Conservation (phyloP, 2,797 vertebrate genomes). For the Tauraco hartlaubi region DNA sequence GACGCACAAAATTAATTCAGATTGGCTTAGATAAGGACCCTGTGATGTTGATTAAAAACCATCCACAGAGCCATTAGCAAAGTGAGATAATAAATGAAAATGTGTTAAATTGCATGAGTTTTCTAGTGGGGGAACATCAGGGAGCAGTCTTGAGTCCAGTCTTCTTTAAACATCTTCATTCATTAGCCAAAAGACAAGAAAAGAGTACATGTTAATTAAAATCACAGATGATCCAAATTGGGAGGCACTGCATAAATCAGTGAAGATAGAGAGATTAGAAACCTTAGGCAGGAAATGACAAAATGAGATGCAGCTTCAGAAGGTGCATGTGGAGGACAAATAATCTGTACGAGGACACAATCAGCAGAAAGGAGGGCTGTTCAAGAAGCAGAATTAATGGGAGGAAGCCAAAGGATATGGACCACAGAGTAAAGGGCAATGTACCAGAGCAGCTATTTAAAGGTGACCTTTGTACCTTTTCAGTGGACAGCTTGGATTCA, state of each 20-base stretch:
- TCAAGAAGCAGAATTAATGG: constrained; percentile 19
- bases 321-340: neutral
- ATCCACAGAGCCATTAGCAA: constrained; percentile 27
- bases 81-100: constrained; percentile 56
- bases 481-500: neutral
- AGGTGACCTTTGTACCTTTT: constrained; percentile 27
- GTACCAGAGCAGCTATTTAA: constrained; percentile 7
- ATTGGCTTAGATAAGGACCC: constrained; percentile 42
- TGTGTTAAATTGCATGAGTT: neutral
- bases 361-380: neutral
- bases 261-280: constrained; percentile 26
- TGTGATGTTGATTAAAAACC: constrained; percentile 63
- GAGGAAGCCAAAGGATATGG: neutral
- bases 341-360: neutral
- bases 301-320: constrained; percentile 39
- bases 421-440: neutral
- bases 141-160: constrained; percentile 31
- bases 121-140: constrained; percentile 32
- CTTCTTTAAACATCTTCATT: constrained; percentile 59
- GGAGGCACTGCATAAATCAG: constrained; percentile 49
- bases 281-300: constrained; percentile 50
- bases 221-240: constrained; percentile 62
- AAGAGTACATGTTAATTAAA: constrained; percentile 58
- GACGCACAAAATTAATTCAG: constrained; percentile 59
- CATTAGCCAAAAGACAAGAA: constrained; percentile 49